These are phyloP conservation scores for Syngnathoides biaculeatus DNA, from an alignment of 2,113 vertebrate species.

Conservation along the genomic window DNA sequence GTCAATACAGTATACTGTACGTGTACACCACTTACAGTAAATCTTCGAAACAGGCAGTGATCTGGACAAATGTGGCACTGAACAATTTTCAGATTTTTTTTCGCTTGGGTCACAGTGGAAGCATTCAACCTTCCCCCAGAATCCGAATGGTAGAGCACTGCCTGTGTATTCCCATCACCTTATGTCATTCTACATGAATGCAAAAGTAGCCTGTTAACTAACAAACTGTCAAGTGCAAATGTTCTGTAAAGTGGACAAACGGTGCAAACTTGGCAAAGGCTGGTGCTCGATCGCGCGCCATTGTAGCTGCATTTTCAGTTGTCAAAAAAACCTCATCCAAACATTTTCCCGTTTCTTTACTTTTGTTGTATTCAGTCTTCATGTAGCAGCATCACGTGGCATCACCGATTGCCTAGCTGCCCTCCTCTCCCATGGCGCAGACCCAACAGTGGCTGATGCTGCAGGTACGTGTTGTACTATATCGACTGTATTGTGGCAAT, in stretches of 20 bases:
- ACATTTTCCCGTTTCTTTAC: background rate
- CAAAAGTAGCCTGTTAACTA: background rate
- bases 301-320: background rate
- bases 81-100: background rate
- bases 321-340: background rate
- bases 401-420: conserved; percentile 85
- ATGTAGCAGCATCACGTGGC: conserved; percentile 85
- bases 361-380: conserved; percentile 73
- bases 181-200: background rate
- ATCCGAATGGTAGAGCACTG: background rate
- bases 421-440: conserved; percentile 86
- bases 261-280: background rate
- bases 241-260: background rate
- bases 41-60: background rate
- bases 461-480: conserved; percentile 73
- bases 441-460: conserved; percentile 81
- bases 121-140: background rate
- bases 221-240: background rate
- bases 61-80: background rate
- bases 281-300: background rate
- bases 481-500: background rate
- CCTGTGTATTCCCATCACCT: background rate
- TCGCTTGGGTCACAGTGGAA: background rate
- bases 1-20: too few relatives aligned
- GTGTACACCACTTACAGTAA: background rate